Percentiles rank a stretch among this genome's conserved stretches.
Evolutionary conservation across 2,888 invertebrate species (phyloP).

Genomic region (Odontocerum albicorne): DNA sequence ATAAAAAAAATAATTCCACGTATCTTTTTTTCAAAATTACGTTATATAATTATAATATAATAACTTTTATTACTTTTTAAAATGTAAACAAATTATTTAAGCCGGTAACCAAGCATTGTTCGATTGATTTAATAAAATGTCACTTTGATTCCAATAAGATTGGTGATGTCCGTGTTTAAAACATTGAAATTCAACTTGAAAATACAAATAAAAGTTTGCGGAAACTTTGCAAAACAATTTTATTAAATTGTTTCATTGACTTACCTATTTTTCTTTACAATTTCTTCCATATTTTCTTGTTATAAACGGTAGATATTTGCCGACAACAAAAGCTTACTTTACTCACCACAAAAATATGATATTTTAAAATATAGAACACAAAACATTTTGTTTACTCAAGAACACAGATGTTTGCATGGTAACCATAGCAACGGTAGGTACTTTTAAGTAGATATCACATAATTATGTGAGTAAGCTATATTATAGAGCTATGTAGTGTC

Average conservation of each 20-base stretch:
- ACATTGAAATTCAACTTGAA: too few relatives aligned
- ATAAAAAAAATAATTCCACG: too few relatives aligned
- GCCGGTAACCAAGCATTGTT: constrained; percentile 6
- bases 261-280: neutral
- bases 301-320: neutral
- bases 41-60: neutral
- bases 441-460: too few relatives aligned
- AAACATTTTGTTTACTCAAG: constrained; percentile 18
- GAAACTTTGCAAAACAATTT: too few relatives aligned
- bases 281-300: constrained; percentile 6
- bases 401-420: constrained; percentile 1
- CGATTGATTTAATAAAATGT: constrained; percentile 17
- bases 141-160: neutral
- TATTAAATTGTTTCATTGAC: neutral
- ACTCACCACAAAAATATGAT: neutral
- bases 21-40: neutral
- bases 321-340: neutral
- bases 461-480: too few relatives aligned
- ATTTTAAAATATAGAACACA: constrained; percentile 8
- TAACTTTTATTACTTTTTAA: neutral
- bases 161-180: too few relatives aligned
- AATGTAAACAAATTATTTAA: too few relatives aligned
- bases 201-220: too few relatives aligned
- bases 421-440: constrained; percentile 12
- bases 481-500: too few relatives aligned